These are phyloP conservation scores for Varroa destructor DNA, from an alignment of 1,140 invertebrate genomes.

Conservation along the genomic window DNA sequence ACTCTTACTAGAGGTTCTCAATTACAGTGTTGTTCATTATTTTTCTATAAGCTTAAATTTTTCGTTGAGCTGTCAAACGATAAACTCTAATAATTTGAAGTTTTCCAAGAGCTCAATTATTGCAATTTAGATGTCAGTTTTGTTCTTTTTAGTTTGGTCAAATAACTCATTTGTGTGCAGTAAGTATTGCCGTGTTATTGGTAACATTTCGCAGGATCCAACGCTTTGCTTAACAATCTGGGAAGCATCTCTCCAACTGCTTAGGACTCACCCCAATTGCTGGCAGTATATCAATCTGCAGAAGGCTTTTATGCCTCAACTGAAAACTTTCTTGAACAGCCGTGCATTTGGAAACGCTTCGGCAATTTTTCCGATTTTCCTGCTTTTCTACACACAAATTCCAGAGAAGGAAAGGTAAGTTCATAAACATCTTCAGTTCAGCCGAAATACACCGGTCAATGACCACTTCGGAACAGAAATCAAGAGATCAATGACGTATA, in stretches of 20 bases:
- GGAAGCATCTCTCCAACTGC: not conserved
- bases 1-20: not conserved
- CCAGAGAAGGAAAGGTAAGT: not conserved
- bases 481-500: not conserved
- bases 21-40: not conserved
- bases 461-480: not conserved
- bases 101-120: too few species aligned
- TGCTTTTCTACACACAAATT: not conserved
- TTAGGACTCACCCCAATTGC: not conserved
- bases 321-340: not conserved
- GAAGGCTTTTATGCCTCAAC: constrained; percentile 1
- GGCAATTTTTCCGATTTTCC: not conserved
- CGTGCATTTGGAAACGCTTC: not conserved
- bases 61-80: not conserved
- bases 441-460: not conserved
- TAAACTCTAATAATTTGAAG: not conserved
- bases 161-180: too few species aligned
- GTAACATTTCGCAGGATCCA: constrained; percentile 12
- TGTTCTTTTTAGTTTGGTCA: too few species aligned
- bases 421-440: not conserved
- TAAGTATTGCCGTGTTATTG: too few species aligned
- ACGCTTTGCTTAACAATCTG: not conserved
- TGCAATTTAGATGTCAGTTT: too few species aligned
- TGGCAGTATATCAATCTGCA: not conserved
- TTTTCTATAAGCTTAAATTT: not conserved